Evolutionary conservation across 2,888 invertebrate genomes (phyloP).

Genomic region (Drosophila lutescens): DNA sequence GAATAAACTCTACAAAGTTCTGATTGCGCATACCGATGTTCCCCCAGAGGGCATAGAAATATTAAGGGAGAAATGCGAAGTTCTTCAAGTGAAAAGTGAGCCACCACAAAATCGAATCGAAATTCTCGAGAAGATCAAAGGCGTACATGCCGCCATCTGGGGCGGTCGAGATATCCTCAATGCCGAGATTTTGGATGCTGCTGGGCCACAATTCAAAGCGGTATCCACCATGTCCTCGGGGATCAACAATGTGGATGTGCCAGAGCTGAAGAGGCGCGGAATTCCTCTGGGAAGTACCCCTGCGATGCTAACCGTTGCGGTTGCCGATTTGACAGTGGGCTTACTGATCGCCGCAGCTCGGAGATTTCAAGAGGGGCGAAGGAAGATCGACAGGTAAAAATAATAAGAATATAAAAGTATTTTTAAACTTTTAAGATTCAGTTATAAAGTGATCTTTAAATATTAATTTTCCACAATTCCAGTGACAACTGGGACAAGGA

Average conservation of each 20-base stretch:
- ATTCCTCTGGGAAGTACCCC: constrained; percentile 93
- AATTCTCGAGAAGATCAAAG: constrained; percentile 79
- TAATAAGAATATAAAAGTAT: neutral
- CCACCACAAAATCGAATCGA: constrained; percentile 76
- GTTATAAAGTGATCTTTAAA: too few species aligned
- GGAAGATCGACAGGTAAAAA: constrained; percentile 85
- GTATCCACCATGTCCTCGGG: constrained; percentile 95
- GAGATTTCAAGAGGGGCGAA: constrained; percentile 90
- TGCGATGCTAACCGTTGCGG: constrained; percentile 89
- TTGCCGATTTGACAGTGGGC: constrained; percentile 93
- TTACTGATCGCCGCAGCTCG: constrained; percentile 91
- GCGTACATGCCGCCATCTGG: constrained; percentile 83
- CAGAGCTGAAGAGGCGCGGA: constrained; percentile 88
- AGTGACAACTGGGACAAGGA: constrained; percentile 88
- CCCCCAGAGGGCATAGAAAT: constrained; percentile 88
- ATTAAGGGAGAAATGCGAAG: constrained; percentile 85
- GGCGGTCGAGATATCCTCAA: constrained; percentile 75
- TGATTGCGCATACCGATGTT: constrained; percentile 89
- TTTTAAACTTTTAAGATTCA: neutral
- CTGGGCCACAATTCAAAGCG: constrained; percentile 88
- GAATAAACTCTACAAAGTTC: constrained; percentile 85
- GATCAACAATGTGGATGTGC: constrained; percentile 92
- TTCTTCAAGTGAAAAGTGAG: constrained; percentile 73
- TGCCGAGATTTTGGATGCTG: constrained; percentile 81
- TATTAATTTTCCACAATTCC: neutral